phyloP scores from a whole-genome alignment of 2,113 vertebrate species.

The Gulo gulo region DNA sequence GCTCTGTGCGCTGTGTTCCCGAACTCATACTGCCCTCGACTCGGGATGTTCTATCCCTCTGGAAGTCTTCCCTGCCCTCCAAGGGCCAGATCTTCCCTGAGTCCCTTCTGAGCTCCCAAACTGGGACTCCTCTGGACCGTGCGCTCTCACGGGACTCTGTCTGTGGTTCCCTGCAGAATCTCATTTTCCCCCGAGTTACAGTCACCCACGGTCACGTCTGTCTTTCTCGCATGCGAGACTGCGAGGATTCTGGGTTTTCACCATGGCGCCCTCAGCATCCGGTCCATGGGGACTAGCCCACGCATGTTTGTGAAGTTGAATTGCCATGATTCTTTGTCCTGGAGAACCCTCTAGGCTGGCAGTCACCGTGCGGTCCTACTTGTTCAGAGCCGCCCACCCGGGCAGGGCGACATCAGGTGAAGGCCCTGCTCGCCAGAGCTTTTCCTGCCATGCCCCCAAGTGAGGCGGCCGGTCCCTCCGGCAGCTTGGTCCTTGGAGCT shows the following conservation, averaged over 20 bases:
- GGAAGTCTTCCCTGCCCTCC: not conserved
- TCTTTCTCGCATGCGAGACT: not conserved
- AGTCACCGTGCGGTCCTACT: not conserved
- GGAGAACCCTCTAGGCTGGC: not conserved
- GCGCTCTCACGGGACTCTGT: not conserved
- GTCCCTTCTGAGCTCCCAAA: not conserved
- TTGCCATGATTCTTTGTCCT: not conserved
- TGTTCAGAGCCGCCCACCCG: not conserved
- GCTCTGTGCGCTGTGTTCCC: not conserved
- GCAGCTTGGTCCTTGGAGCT: not conserved
- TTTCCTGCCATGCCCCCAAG: not conserved
- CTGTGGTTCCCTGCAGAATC: not conserved
- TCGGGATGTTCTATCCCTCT: not conserved
- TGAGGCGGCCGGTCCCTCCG: too few species aligned
- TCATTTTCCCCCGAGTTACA: not conserved
- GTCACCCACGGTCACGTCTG: not conserved
- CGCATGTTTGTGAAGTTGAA: not conserved
- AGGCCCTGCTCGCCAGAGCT: not conserved
- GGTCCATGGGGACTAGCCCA: rapidly evolving
- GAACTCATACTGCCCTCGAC: not conserved
- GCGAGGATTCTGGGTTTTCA: not conserved
- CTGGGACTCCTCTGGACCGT: rapidly evolving
- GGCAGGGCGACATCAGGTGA: not conserved
- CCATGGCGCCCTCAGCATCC: rapidly evolving
- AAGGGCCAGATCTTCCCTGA: rapidly evolving